Conservation (phyloP, 2,888 invertebrate species). For the Venusia cambrica region DNA sequence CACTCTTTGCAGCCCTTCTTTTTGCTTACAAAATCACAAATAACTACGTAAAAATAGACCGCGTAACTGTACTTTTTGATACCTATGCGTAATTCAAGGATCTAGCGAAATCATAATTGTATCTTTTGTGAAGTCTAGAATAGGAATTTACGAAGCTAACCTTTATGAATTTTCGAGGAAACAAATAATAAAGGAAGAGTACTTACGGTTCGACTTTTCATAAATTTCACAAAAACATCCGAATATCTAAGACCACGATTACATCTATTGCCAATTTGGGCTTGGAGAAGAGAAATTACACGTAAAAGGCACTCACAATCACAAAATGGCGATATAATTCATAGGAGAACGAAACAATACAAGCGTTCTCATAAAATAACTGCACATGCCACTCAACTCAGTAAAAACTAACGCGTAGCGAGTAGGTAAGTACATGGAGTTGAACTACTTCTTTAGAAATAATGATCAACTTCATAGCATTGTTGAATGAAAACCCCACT, state of each 20-base stretch:
- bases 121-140: too few species aligned
- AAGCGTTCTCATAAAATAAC: slow-evolving; percentile 65
- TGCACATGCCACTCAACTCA: slow-evolving; percentile 72
- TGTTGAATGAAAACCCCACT: slow-evolving; percentile 66
- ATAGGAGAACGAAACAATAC: slow-evolving; percentile 64
- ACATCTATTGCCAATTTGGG: background rate
- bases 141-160: too few species aligned
- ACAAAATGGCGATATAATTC: slow-evolving; percentile 69
- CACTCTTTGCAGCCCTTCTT: too few species aligned
- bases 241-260: slow-evolving; percentile 1
- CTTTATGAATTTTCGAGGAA: too few species aligned
- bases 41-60: too few species aligned
- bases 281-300: slow-evolving; percentile 26
- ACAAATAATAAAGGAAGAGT: slow-evolving; percentile 11
- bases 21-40: too few species aligned
- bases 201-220: slow-evolving; percentile 24
- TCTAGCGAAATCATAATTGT: too few species aligned
- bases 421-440: slow-evolving; percentile 49
- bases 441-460: slow-evolving; percentile 61
- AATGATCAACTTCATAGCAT: slow-evolving; percentile 31
- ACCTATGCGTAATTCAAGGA: too few species aligned
- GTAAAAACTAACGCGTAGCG: slow-evolving; percentile 55
- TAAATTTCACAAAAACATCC: slow-evolving; percentile 26
- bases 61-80: too few species aligned
- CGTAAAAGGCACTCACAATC: slow-evolving; percentile 33